Evolutionary conservation across 1,140 invertebrate genomes (phyloP).

Genomic region (Myzus persicae): DNA sequence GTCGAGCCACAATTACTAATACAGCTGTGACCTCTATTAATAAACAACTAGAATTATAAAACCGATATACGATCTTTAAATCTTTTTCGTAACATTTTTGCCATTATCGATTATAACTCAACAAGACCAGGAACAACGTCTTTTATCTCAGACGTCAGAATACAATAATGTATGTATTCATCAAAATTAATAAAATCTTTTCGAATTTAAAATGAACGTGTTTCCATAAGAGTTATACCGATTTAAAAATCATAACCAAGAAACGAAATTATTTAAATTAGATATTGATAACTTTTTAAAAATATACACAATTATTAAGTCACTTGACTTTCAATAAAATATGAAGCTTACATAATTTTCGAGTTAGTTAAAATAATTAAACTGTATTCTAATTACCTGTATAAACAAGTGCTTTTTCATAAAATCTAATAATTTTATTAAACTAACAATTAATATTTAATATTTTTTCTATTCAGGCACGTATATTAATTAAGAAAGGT

Average conservation of each 20-base stretch:
- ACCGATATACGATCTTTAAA: slow-evolving; percentile 27
- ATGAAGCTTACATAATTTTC: not conserved
- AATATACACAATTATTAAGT: not conserved
- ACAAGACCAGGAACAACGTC: not conserved
- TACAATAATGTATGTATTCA: slow-evolving; percentile 40
- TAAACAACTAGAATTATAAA: not conserved
- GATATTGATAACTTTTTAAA: not conserved
- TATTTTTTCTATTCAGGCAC: not conserved
- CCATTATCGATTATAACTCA: slow-evolving; percentile 17
- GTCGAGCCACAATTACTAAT: slow-evolving; percentile 29
- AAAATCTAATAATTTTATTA: not conserved
- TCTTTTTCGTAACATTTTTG: not conserved
- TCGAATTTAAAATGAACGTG: not conserved
- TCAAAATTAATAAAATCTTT: slow-evolving; percentile 5
- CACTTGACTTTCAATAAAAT: not conserved
- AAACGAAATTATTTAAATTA: slow-evolving; percentile 3
- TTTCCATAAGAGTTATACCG: not conserved
- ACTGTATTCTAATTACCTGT: not conserved
- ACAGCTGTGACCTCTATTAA: slow-evolving; percentile 44
- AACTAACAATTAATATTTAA: not conserved
- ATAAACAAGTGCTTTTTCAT: not conserved
- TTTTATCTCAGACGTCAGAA: not conserved
- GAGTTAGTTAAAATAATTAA: not conserved
- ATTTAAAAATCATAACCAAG: slow-evolving; percentile 33
- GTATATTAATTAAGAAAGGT: no score